Base-by-base conservation (phyloP, 2,888 invertebrate genomes). In the Agonopterix alstromeriana region DNA sequence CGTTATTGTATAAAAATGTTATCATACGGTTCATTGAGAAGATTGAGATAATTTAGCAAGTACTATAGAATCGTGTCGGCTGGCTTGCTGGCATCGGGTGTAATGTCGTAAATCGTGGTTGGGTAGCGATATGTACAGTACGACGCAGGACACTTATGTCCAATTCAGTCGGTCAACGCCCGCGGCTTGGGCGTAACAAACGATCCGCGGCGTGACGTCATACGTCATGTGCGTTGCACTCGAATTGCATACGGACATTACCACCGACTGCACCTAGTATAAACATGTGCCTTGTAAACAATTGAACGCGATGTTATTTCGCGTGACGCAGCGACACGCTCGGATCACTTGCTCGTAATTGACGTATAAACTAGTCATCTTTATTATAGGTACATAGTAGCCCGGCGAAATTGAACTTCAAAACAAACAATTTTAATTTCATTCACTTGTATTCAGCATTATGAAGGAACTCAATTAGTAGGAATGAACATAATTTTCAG, bases 121-220 rank as follows among this genome's bases (percentile, higher is more conserved):
- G 73, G 66, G 70, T 73, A 72, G 73, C 71, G 73, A 38, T 71
- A 66, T 72, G 73, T 70, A 68, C 50, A 51, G 54, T 53, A 55
- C 69, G 71, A 73, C 72, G 77, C 82, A 79, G 81, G 81, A 84
- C 81, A 81, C 78, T 82, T 81, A 73, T 71, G 77, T 78, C 81
- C 84, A 84, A 86, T 85, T 84, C 81, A 77, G 73, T 65, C 69
- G 81, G 86, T 81, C 86, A 82, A 76, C 80, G 86, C 73, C 83
- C 63, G 70, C 56, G 63, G 63, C 64, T 66, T 66, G 69, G 58
- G 64, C 67, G 77, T 76, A 70, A 79, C 78, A 77, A 77, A 78
- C 72, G 73, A 73, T 65, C 63, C 66, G 67, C 73, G 65, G 66
- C 65, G 73, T 81, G 82, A 84, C 83, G 82, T 83, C 82, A 83